Conservation (phyloP, 2,888 invertebrate species). For the Tetheella fluctuosa region DNA sequence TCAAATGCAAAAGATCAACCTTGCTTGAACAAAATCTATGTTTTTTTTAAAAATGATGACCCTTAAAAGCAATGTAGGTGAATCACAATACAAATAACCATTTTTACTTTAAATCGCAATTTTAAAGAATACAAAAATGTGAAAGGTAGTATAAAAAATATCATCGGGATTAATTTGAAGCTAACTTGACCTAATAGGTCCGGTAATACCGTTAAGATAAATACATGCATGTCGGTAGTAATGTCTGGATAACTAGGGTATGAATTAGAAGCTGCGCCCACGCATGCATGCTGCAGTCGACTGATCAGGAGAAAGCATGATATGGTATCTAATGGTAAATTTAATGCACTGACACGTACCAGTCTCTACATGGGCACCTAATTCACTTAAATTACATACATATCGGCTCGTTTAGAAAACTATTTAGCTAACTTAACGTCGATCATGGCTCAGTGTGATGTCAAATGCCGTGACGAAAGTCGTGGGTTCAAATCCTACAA, state of each 20-base stretch:
- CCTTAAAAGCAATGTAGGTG: too few species aligned
- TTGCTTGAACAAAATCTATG: too few species aligned
- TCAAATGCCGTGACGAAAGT: too few species aligned
- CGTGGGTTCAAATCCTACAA: too few species aligned
- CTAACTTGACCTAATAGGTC: not conserved
- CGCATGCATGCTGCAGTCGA: not conserved
- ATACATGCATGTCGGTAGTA: not conserved
- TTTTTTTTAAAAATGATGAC: too few species aligned
- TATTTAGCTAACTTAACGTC: not conserved
- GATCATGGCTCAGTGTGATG: too few species aligned
- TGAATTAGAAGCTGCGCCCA: conserved; percentile 3
- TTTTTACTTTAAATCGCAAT: too few species aligned
- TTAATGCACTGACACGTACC: not conserved
- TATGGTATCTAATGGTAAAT: not conserved
- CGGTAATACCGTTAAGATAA: not conserved
- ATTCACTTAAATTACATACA: not conserved
- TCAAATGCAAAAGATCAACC: too few species aligned
- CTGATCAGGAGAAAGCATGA: conserved; percentile 3
- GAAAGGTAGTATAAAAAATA: too few species aligned
- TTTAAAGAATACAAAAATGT: too few species aligned
- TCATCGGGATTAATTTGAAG: too few species aligned
- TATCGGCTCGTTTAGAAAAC: not conserved
- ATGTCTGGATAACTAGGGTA: conserved; percentile 1
- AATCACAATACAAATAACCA: too few species aligned
- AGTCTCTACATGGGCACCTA: not conserved